Conservation (phyloP, 2,888 invertebrate species). For the Pollenia griseotomentosa region DNA sequence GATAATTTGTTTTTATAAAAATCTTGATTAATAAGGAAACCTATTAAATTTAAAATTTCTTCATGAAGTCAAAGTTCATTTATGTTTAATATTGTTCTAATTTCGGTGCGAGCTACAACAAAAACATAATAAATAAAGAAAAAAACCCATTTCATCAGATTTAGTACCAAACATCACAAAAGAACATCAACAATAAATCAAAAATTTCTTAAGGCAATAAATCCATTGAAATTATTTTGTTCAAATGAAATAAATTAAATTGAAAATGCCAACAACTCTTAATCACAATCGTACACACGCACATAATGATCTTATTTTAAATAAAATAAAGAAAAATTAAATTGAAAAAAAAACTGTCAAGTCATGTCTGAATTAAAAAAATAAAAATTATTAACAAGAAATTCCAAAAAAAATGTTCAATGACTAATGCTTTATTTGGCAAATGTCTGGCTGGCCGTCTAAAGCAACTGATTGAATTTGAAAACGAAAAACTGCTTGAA, state of each 20-base stretch:
- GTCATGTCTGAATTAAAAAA: constrained; percentile 56
- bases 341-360: constrained; percentile 40
- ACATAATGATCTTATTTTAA: constrained; percentile 43
- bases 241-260: constrained; percentile 32
- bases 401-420: constrained; percentile 32
- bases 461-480: constrained; percentile 10
- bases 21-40: too few species aligned
- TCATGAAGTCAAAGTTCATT: not conserved
- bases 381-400: constrained; percentile 5
- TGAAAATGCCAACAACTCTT: constrained; percentile 42
- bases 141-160: not conserved
- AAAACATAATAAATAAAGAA: not conserved
- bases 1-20: too few species aligned
- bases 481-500: not conserved
- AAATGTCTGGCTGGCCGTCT: constrained; percentile 49
- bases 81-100: not conserved
- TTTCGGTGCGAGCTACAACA: not conserved
- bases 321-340: constrained; percentile 15
- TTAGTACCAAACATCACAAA: not conserved
- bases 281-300: constrained; percentile 29
- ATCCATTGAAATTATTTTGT: constrained; percentile 30
- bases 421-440: constrained; percentile 51
- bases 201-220: constrained; percentile 2
- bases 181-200: not conserved
- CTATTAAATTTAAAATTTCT: too few species aligned